Percentiles rank a stretch among this genome's conserved stretches.
phyloP scores from a whole-genome alignment of 2,888 invertebrate genomes.

The Tetheella fluctuosa region DNA sequence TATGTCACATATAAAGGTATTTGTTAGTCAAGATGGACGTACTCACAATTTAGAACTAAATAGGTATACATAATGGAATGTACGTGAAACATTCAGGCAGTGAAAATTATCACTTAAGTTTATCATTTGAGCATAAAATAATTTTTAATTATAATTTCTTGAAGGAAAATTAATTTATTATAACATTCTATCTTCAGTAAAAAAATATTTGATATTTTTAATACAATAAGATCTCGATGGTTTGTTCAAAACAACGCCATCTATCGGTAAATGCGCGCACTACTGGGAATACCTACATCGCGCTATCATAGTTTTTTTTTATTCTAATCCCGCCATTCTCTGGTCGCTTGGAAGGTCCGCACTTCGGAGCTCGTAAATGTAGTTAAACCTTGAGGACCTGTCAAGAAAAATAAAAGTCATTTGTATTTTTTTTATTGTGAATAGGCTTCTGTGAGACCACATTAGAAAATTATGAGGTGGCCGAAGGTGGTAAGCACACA shows the following conservation, averaged over 20 bases:
- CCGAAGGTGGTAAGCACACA: too few relatives aligned
- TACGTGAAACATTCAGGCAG: constrained; percentile 45
- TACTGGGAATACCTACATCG: constrained; percentile 24
- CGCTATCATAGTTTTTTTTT: constrained; percentile 19
- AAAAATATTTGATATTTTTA: constrained; percentile 18
- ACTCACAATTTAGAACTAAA: constrained; percentile 19
- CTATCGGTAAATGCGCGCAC: constrained; percentile 20
- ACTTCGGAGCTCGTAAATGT: constrained; percentile 81
- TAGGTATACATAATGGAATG: constrained; percentile 28
- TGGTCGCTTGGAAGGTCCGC: constrained; percentile 78
- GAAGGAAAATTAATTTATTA: not conserved
- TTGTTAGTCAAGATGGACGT: constrained; percentile 44
- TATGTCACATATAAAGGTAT: constrained; percentile 54
- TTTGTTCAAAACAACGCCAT: constrained; percentile 23
- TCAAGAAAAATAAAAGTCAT: not conserved
- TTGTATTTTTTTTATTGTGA: too few relatives aligned
- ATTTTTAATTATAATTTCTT: not conserved
- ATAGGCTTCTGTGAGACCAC: too few relatives aligned
- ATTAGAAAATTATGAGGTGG: too few relatives aligned
- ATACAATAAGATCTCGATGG: not conserved
- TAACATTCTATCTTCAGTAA: not conserved
- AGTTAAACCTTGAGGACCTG: constrained; percentile 73
- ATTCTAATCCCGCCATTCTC: constrained; percentile 73
- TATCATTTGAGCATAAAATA: constrained; percentile 46
- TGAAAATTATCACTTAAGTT: constrained; percentile 52